Percentiles rank a stretch among this genome's conserved stretches.
Conservation (phyloP, 2,888 invertebrate genomes). For the Slavum lentiscoides region DNA sequence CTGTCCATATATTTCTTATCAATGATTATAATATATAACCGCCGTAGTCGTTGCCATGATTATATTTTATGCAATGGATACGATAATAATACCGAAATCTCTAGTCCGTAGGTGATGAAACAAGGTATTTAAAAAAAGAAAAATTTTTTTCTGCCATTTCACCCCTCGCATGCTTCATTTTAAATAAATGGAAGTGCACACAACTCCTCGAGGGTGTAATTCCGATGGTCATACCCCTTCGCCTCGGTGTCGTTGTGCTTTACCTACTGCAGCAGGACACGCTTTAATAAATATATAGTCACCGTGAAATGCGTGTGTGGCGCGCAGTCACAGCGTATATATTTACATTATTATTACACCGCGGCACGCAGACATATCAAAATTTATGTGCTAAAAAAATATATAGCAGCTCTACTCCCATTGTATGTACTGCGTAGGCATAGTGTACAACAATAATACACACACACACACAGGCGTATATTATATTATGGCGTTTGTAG, state of each 20-base stretch:
- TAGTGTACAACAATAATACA: not conserved
- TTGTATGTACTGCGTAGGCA: no score
- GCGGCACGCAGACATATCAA: constrained; percentile 18
- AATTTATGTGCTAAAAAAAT: not conserved
- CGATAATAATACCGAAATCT: no score
- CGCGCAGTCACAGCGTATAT: no score
- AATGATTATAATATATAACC: no score
- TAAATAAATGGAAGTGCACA: constrained; percentile 22
- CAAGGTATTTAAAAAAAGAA: no score
- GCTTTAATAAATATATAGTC: constrained; percentile 30
- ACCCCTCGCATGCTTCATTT: not conserved
- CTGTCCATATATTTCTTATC: no score
- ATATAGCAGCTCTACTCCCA: no score
- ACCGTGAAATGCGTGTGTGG: not conserved
- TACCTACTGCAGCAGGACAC: not conserved
- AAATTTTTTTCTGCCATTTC: no score
- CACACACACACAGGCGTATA: not conserved
- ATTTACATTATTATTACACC: constrained; percentile 18
- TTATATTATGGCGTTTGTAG: no score
- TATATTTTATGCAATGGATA: no score
- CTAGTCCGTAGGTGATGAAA: no score
- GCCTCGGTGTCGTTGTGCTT: not conserved
- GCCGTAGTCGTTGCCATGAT: no score
- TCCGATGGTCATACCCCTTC: not conserved
- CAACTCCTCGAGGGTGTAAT: constrained; percentile 37